Conservation (phyloP, 30 jellyfish, hydroid and myxozoan genomes). For the Nemopilema nomurai region DNA sequence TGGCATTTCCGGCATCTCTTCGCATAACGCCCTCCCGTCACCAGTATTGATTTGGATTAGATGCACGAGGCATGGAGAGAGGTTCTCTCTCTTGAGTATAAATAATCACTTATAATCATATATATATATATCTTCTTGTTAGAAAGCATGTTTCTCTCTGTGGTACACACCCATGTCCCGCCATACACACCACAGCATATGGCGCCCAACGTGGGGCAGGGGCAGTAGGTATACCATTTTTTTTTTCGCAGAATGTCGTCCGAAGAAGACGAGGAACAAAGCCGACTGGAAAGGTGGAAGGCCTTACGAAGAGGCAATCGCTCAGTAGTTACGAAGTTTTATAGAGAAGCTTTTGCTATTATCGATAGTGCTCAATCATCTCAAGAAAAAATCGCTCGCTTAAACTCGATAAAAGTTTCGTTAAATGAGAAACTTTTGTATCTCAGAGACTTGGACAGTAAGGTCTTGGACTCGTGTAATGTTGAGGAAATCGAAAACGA, state of each 20-base stretch:
- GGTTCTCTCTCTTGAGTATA: not conserved
- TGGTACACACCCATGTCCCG: not conserved
- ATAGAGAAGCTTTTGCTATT: slow-evolving; percentile 8
- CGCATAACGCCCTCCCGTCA: not conserved
- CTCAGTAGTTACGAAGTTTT: slow-evolving; percentile 11
- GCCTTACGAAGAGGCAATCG: slow-evolving; percentile 21
- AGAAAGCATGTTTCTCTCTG: not conserved
- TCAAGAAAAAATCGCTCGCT: not conserved
- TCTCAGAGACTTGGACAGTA: slow-evolving; percentile 27
- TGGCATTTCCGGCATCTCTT: not conserved
- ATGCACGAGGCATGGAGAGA: not conserved
- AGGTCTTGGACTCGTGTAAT: slow-evolving; percentile 26
- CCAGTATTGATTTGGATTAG: not conserved
- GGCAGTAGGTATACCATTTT: not conserved
- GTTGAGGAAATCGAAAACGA: slow-evolving; percentile 43
- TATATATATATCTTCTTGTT: not conserved
- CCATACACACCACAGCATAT: not conserved
- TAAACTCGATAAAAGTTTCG: not conserved
- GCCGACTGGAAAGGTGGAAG: not conserved
- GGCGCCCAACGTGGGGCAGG: slow-evolving; percentile 1
- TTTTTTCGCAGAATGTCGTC: not conserved
- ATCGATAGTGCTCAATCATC: not conserved
- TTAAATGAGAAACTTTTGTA: not conserved
- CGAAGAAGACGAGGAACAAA: not conserved
- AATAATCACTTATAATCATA: not conserved